Evolutionary conservation across 2,113 vertebrate species (phyloP).

Genomic region (Columba livia): DNA sequence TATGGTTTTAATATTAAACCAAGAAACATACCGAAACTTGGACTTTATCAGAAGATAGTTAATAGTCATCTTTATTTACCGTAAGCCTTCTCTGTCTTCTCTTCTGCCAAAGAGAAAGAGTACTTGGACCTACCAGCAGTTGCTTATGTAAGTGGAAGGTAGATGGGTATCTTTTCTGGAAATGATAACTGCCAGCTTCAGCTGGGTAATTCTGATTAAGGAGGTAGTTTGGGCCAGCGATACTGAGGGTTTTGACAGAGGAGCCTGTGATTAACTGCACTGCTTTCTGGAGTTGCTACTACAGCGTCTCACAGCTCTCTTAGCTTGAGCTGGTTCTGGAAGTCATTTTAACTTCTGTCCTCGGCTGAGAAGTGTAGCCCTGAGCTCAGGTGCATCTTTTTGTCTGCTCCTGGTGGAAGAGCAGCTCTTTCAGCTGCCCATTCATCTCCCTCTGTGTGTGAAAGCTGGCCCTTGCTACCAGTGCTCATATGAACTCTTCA

Average conservation of each 20-base stretch:
- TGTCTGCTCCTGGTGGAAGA: not conserved
- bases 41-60: conserved; percentile 2
- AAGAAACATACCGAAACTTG: not conserved
- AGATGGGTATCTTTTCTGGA: not conserved
- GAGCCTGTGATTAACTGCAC: not conserved
- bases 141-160: not conserved
- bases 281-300: not conserved
- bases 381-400: not conserved
- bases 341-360: not conserved
- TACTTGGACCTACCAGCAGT: not conserved
- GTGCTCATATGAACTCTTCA: no score
- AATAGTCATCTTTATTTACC: conserved; percentile 10
- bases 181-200: not conserved
- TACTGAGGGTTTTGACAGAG: not conserved
- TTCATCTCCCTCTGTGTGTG: no score
- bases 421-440: no score
- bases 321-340: not conserved
- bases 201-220: not conserved
- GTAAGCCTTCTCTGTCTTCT: conserved; percentile 6
- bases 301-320: not conserved
- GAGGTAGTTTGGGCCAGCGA: not conserved
- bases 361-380: not conserved
- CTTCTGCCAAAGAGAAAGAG: not conserved
- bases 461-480: no score
- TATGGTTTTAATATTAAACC: not conserved